Base-by-base conservation (phyloP, 2,797 vertebrate genomes). In the Remorina albescens region DNA sequence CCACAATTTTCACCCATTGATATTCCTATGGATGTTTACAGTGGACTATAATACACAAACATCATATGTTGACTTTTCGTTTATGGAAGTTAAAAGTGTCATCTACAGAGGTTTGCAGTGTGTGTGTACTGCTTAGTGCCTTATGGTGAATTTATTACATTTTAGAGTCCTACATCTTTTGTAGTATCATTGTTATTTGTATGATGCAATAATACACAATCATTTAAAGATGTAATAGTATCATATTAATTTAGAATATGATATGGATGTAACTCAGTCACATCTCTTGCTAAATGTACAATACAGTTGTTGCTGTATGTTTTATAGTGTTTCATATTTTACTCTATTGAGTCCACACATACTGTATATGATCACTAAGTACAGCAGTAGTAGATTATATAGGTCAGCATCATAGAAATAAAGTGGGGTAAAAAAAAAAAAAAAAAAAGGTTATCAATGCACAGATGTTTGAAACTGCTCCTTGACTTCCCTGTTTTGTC, bases 1-100 rank as follows among this genome's bases (percentile, higher is more conserved):
- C 49, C 25, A n/a, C 13, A 70, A 8, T 44, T 25, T 34, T 3
- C 23, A 54, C 37, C 10, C 25, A 23, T 16, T 56, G 8, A 42
- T 63, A 39, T 23, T 67, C 13, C 9, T 54, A 1, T 16, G n/a
- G 23, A 6, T 8, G 12, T 47, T n/a, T 4, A 60, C 2, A 2
- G 4, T 42, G 13, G 5, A 5, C 6, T 42, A 42, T 18, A 18
- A 6, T 18, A 41, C 39, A 41, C 2, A 7, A 2, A 41, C 16
- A 6, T 16, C 2, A 42, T 7, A 7, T 3, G 0, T n/a, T n/a
- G 19, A 51, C 8, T 34, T 59, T 19, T 25, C 36, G 13, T 6
- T 68, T 65, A 47, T 70, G 30, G 39, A 28, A 63, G 15, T 42
- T 28, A 39, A 47, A 47, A 25, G 57, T 62, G 16, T 8, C n/a